Evolutionary conservation across 37 sponge, comb jelly and placozoan genomes (phyloP), one percentile per base, ranked within the genome.

Genomic region (Halisarca cf. caerulea): DNA sequence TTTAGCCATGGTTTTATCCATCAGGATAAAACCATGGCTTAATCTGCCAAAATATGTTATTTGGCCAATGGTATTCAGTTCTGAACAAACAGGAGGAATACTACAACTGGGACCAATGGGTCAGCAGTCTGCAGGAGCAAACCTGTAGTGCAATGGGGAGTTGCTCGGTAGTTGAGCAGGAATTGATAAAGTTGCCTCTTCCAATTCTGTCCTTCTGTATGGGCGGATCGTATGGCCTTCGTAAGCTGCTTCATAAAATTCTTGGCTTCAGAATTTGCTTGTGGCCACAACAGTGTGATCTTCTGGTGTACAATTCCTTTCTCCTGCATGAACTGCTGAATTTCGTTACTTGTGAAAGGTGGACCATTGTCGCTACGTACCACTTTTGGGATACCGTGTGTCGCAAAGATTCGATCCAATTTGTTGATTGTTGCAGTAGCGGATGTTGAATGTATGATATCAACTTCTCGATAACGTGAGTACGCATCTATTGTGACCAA

Each of bases 401-500:
- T 71, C 2, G 87, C 58, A 58, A 87, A 87, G n/a, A 87, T 87
- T 0, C 62, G 78, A 2, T 86, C 87, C 6, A 86, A 21, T 43
- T 88, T 82, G 38, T 66, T 25, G 17, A 82, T 88, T 73, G 82
- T 88, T 57, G 82, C 62, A 53, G 66, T 71, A 15, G 79, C 88
- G 30, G 82, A 25, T 43, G 82, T 88, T 8, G 83, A 82, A 34
- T 73, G 44, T 18, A 88, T 54, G 15, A 88, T 82, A 0, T 88
- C 83, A 34, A 82, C 88, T 77, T 88, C 88, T 32, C 83, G 83
- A 58, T 82, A 88, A 9, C 66, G 41, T 17, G 88, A 88, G 41
- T 88, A 88, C 4, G 88, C 88, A 88, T 88, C 88, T n/a, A 82
- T 82, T 23, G 61, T 79, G 33, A 82, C 83, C n/a, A 88, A 43